Conservation (phyloP, 1,140 invertebrate species). For the Neodiprion lecontei region DNA sequence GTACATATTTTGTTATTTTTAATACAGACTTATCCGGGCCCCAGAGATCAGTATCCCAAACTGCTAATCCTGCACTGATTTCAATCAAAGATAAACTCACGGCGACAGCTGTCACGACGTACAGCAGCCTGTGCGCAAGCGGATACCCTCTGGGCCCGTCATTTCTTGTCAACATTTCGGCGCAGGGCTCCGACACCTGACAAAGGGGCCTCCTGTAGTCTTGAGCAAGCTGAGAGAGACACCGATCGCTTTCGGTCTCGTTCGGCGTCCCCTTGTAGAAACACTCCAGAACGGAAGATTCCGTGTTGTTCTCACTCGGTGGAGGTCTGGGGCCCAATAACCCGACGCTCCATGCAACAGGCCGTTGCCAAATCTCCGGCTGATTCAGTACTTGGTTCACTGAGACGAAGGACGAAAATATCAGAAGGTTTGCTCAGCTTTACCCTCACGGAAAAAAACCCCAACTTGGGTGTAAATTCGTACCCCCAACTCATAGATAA, state of each 20-base stretch:
- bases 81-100: constrained; percentile 30
- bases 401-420: constrained; percentile 8
- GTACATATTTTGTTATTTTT: no score
- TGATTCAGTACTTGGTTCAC: constrained; percentile 29
- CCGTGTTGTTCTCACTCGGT: neutral
- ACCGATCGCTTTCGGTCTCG: constrained; percentile 48
- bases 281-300: constrained; percentile 11
- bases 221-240: constrained; percentile 36
- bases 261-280: constrained; percentile 44
- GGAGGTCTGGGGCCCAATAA: neutral
- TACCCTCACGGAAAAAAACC: no score
- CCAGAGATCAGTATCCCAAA: no score
- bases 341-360: constrained; percentile 35
- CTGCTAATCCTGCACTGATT: no score
- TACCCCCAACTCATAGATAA: no score
- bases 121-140: constrained; percentile 50
- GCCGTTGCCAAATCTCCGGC: constrained; percentile 38
- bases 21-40: no score
- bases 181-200: constrained; percentile 30
- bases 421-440: no score
- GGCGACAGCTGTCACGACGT: constrained; percentile 37
- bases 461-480: no score
- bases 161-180: constrained; percentile 34
- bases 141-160: constrained; percentile 48
- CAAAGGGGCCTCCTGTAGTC: constrained; percentile 18